Evolutionary conservation across 2,797 vertebrate genomes (phyloP), one percentile per base, ranked within the genome.

Genomic region (Periparus ater): DNA sequence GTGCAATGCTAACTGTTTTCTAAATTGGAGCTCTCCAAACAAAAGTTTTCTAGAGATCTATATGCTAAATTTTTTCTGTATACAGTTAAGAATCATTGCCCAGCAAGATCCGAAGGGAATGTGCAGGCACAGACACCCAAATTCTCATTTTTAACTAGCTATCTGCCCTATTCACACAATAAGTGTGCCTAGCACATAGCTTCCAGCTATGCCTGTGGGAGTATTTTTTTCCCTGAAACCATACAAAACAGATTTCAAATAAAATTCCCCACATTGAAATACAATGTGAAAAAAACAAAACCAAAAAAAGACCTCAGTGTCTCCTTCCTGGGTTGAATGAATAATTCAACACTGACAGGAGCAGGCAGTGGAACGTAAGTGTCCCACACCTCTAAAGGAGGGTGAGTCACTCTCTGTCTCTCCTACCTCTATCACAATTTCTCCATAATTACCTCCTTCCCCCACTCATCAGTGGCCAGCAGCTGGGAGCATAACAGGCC

Each of bases 211-310:
- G 74, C 66, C 60, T 58, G 23, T 54, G 40, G 51, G 47, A 86
- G 32, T 65, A 68, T 10, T 93, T 75, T 78, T 78, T 67, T 38
- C 27, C 66, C 77, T 60, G 34, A 79, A 95, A 87, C 71, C 11
- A 86, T 48, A 85, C 36, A 85, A 88, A 94, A 81, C 16, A 81
- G 7, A 71, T 68, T 82, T 94, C 30, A 86, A 90, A 86, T 19
- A 68, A 74, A 53, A 79, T 82, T 38, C 47, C 13, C 20, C 38
- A 65, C 30, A 42, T 0, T 61, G 30, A 87, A 84, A 71, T 58
- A 47, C 3, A 7, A 62, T 44, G 13, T 26, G 13, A 5, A 19
- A 60, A 57, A 44, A 36, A 66, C 10, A 38, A 9, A 29, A 13
- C 7, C 7, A 45, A 40, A 36, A 38, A 18, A 16, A 32, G 6